Base-by-base conservation (phyloP, 2,113 vertebrate genomes). In the Psilopogon haemacephalus region DNA sequence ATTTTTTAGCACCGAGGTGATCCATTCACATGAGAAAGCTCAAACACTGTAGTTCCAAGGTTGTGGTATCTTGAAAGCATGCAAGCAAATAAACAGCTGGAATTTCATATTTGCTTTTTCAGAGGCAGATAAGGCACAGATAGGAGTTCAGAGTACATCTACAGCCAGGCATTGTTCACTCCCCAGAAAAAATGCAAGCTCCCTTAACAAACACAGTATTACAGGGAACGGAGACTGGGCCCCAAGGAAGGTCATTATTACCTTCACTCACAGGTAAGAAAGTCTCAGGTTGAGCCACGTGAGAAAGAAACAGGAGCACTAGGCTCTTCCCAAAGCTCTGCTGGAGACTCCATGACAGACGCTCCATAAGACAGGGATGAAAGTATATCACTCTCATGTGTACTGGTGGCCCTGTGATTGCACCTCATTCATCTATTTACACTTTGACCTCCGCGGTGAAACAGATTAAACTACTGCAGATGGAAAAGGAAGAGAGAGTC, bases 61-160 rank as follows among this genome's bases (percentile, higher is more conserved):
- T 87, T 94, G 96, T 12, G 59, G 8, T 94, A 94, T 87, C 92
- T 93, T 79, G 89, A 96, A 96, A 95, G 89, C 48, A 85, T 6
- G 5, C 30, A 55, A 44, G 89, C 85, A 94, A 92, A 95, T 50
- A 79, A 91, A 91, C 42, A 94, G 69, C 72, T 65, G 38, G 89
- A 84, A 75, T 91, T 94, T 42, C 38, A 48, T 93, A 68, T 95
- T 78, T 89, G 94, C 94, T 85, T 95, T 92, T 86, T 33, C 70
- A 78, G 63, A 90, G 88, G 94, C 88, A 95, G 96, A 97, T 97
- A 98, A 97, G 87, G 84, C 83, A 65, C 83, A 20, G 37, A 28
- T 9, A 79, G 60, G 91, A 86, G 58, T 48, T 40, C 35, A 77
- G 79, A 81, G 82, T 75, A 95, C 84, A 86, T 70, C 75, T 65